These are phyloP conservation scores for Mohoua ochrocephala DNA, from an alignment of 2,113 vertebrate species.

Conservation along the genomic window DNA sequence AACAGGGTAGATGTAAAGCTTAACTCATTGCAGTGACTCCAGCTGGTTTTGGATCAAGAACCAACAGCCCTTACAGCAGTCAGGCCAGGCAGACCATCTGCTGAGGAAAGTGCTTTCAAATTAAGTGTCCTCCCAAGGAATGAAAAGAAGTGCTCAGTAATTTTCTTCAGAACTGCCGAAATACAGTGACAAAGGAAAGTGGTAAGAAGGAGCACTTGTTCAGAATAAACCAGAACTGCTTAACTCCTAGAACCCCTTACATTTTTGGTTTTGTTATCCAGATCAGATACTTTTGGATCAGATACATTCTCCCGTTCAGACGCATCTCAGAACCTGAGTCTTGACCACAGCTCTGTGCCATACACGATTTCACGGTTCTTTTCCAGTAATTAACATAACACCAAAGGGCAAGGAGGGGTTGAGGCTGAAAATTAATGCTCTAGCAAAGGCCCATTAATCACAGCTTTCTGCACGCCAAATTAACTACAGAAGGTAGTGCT, in stretches of 20 bases:
- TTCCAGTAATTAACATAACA: constrained; percentile 56
- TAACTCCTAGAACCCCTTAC: not conserved
- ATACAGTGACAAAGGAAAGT: not conserved
- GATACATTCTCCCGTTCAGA: not conserved
- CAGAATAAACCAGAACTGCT: not conserved
- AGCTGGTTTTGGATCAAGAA: not conserved
- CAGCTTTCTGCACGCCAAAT: constrained; percentile 31
- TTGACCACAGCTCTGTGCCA: not conserved
- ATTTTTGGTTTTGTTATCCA: not conserved
- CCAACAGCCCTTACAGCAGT: not conserved
- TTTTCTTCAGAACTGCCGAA: not conserved
- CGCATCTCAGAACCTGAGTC: not conserved
- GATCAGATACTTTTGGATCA: not conserved
- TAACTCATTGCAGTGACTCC: not conserved
- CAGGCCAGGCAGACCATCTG: not conserved
- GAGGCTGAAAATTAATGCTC: constrained; percentile 54
- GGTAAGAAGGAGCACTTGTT: not conserved
- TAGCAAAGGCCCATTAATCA: constrained; percentile 52
- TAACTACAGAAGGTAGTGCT: constrained; percentile 55
- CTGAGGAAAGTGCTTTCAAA: not conserved
- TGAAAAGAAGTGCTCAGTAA: not conserved
- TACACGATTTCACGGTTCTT: not conserved
- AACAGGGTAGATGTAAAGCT: not conserved
- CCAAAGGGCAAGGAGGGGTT: constrained; percentile 9
- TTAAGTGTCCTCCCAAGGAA: not conserved